Conservation (phyloP, 2,888 invertebrate genomes). For the Gnatocerus cornutus region DNA sequence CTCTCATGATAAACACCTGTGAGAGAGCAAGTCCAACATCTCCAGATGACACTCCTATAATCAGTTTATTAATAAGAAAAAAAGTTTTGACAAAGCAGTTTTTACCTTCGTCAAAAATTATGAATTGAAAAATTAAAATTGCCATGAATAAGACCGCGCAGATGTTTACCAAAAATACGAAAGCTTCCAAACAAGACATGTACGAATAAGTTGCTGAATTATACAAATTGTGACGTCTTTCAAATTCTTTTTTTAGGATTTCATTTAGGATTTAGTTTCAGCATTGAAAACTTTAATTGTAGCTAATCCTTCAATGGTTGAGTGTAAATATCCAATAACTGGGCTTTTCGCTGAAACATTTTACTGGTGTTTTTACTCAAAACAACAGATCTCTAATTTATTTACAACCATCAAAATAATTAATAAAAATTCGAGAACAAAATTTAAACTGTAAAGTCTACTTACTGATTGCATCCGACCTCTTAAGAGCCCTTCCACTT, state of each 20-base stretch:
- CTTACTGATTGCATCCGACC: conserved; percentile 53
- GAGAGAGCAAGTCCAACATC: conserved; percentile 87
- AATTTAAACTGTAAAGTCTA: too few relatives aligned
- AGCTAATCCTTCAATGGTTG: conserved; percentile 61
- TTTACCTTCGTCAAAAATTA: conserved; percentile 32
- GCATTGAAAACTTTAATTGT: conserved; percentile 60
- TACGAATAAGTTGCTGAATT: conserved; percentile 51
- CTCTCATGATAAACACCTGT: conserved; percentile 84
- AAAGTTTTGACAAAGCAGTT: background rate
- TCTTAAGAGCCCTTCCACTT: conserved; percentile 21
- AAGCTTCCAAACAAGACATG: conserved; percentile 61
- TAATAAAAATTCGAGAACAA: too few relatives aligned
- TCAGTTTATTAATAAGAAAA: too few relatives aligned
- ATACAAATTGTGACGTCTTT: conserved; percentile 59
- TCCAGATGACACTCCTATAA: conserved; percentile 67
- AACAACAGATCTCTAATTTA: too few relatives aligned
- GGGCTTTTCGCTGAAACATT: conserved; percentile 62
- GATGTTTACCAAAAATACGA: conserved; percentile 58
- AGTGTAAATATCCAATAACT: conserved; percentile 59
- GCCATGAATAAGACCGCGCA: conserved; percentile 20
- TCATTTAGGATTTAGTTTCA: too few relatives aligned
- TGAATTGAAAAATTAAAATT: conserved; percentile 27
- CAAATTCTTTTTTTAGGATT: conserved; percentile 58
- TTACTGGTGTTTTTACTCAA: too few relatives aligned
- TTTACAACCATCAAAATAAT: too few relatives aligned